phyloP scores from a whole-genome alignment of 2,888 invertebrate genomes.

The Metalampra italica region DNA sequence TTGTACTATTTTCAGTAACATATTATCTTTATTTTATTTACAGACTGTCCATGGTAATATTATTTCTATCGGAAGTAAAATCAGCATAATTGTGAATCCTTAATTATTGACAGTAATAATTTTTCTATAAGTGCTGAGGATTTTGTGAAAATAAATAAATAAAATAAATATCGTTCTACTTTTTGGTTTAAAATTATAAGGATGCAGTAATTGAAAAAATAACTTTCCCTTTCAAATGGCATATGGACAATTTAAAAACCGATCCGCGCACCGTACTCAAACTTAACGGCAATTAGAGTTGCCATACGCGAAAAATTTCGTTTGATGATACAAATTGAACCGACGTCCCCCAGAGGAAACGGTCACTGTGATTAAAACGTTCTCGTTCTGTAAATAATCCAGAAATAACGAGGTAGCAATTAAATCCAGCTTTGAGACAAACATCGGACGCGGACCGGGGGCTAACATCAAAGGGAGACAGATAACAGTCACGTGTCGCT shows the following conservation, averaged over 20 bases:
- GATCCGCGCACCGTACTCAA: neutral
- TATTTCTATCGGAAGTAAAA: too few species aligned
- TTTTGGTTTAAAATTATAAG: too few species aligned
- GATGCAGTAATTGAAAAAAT: too few species aligned
- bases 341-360: slow-evolving; percentile 22
- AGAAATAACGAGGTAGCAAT: slow-evolving; percentile 75
- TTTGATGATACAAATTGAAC: slow-evolving; percentile 50
- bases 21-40: too few species aligned
- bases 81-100: too few species aligned
- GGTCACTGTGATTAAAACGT: slow-evolving; percentile 50
- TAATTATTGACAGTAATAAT: too few species aligned
- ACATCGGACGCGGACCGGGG: slow-evolving; percentile 39
- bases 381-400: slow-evolving; percentile 70
- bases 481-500: slow-evolving; percentile 41
- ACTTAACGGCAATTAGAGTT: slow-evolving; percentile 45
- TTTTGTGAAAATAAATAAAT: too few species aligned
- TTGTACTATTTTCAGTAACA: too few species aligned
- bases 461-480: slow-evolving; percentile 58
- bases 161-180: too few species aligned
- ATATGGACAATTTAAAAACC: neutral
- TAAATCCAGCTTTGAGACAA: slow-evolving; percentile 70
- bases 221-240: too few species aligned
- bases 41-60: too few species aligned
- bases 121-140: too few species aligned
- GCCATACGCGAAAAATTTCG: slow-evolving; percentile 40